Conservation (phyloP, 2,113 vertebrate species). For the Grammatotria lemairii region DNA sequence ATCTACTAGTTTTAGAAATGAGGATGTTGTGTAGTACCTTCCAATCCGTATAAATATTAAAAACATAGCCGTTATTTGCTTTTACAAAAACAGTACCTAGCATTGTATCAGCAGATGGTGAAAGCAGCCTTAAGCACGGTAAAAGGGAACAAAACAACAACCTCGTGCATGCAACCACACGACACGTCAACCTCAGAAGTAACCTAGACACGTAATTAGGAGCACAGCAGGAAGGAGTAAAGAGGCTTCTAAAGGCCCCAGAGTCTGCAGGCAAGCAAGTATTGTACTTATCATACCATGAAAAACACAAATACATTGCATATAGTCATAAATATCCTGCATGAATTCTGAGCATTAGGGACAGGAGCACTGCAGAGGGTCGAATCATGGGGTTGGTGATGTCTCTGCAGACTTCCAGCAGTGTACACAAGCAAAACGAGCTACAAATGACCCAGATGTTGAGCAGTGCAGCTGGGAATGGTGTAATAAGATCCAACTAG, state of each 20-base stretch:
- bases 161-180: neutral
- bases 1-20: neutral
- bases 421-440: neutral
- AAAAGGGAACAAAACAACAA: neutral
- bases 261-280: neutral
- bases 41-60: neutral
- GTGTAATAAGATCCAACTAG: neutral
- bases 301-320: neutral
- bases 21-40: neutral
- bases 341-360: neutral
- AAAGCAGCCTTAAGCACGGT: neutral
- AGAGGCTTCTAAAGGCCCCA: neutral
- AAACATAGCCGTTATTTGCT: neutral
- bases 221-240: neutral
- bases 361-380: neutral
- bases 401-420: neutral
- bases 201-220: neutral
- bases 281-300: neutral
- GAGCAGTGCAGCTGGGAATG: neutral
- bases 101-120: neutral
- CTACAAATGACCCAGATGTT: slow-evolving; percentile 29
- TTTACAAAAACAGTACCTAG: neutral
- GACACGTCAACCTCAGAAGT: neutral
- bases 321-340: neutral
- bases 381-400: neutral